Conservation (phyloP, 2,113 vertebrate genomes). For the Furnarius figulus region DNA sequence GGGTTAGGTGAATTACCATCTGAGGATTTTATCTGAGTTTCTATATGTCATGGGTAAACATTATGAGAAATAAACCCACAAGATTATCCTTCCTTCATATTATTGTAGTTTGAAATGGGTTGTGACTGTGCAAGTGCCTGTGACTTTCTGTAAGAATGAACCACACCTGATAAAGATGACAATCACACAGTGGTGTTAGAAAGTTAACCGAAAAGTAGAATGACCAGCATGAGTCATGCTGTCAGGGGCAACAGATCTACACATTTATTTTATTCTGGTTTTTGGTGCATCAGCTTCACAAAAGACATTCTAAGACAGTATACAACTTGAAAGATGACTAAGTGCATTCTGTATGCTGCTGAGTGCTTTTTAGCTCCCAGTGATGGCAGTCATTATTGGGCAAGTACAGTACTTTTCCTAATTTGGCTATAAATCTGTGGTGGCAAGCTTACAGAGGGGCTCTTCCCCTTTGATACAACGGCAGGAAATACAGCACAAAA, state of each 20-base stretch:
- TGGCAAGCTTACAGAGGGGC: neutral
- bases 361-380: neutral
- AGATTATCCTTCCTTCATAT: slow-evolving; percentile 11
- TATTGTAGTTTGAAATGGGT: slow-evolving; percentile 50
- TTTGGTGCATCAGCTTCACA: slow-evolving; percentile 26
- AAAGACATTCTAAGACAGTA: slow-evolving; percentile 54
- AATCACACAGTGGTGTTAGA: slow-evolving; percentile 37
- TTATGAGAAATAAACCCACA: slow-evolving; percentile 38
- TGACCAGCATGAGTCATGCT: slow-evolving; percentile 65
- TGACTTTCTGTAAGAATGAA: slow-evolving; percentile 70
- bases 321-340: neutral
- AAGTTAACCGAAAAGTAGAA: slow-evolving; percentile 61
- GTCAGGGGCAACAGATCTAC: slow-evolving; percentile 45
- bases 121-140: slow-evolving; percentile 51
- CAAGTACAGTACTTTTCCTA: neutral
- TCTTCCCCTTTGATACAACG: neutral
- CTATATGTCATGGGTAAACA: neutral
- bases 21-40: slow-evolving; percentile 37
- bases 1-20: neutral
- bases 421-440: neutral
- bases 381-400: neutral
- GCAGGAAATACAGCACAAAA: neutral
- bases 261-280: slow-evolving; percentile 45
- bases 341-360: neutral
- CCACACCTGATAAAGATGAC: slow-evolving; percentile 47